These are phyloP conservation scores for Ganaspis sp. DNA, from an alignment of 1,140 invertebrate genomes.

Conservation along the genomic window DNA sequence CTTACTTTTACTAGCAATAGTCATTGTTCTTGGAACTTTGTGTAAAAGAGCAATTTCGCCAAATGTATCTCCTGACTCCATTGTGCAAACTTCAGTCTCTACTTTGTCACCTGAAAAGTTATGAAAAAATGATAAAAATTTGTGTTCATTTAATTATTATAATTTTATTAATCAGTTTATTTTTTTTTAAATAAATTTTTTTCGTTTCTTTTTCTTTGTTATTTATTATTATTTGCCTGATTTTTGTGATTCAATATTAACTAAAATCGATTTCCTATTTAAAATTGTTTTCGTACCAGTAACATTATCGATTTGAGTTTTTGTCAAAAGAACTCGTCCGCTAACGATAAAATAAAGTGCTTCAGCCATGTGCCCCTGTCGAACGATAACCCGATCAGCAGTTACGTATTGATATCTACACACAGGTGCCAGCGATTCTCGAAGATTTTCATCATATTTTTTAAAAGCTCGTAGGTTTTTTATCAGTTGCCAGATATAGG, in stretches of 20 bases:
- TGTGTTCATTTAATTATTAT: too few species aligned
- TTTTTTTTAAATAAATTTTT: too few species aligned
- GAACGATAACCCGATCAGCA: slow-evolving; percentile 76
- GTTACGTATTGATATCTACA: slow-evolving; percentile 78
- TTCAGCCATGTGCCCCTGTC: slow-evolving; percentile 77
- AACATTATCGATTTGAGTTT: slow-evolving; percentile 75
- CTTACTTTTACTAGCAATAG: slow-evolving; percentile 72
- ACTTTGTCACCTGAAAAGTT: slow-evolving; percentile 48
- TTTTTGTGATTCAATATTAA: background rate
- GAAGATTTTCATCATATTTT: slow-evolving; percentile 73
- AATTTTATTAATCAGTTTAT: too few species aligned
- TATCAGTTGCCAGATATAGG: slow-evolving; percentile 54
- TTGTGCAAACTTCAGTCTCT: slow-evolving; percentile 54
- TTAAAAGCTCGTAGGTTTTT: slow-evolving; percentile 54
- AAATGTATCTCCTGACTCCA: slow-evolving; percentile 78
- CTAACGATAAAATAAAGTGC: slow-evolving; percentile 79
- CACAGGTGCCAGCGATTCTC: slow-evolving; percentile 75
- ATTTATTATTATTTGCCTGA: too few species aligned
- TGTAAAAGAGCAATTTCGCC: slow-evolving; percentile 81
- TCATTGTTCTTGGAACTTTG: slow-evolving; percentile 77
- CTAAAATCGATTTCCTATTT: slow-evolving; percentile 18
- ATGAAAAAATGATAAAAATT: background rate
- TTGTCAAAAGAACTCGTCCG: slow-evolving; percentile 77
- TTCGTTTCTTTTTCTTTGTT: too few species aligned
- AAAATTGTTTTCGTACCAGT: slow-evolving; percentile 53